Evolutionary conservation across 2,113 vertebrate species (phyloP), one percentile per base, ranked within the genome.

Genomic region (Dicentrarchus labrax): DNA sequence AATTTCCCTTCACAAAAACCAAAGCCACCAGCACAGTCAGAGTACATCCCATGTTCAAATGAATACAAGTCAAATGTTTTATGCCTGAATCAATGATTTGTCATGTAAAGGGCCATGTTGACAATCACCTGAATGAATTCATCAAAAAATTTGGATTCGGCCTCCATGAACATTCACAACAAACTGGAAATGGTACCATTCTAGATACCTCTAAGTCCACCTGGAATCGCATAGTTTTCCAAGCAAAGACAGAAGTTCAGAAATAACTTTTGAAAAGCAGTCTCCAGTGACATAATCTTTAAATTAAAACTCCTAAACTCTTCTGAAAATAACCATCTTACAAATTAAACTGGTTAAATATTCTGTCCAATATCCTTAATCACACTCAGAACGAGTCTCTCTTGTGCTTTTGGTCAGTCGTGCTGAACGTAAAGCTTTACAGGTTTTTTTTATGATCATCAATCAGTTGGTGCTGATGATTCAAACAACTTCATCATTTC

Each of bases 171-270:
- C 45, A 12, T n/a, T 17, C 45, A 59, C 24, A 36, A 39, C 2
- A 51, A 74, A 13, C 12, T 21, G 3, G 1, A 21, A 9, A 30
- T 73, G 30, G 30, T 30, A 30, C 30, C 30, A 30, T 60, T 60
- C 1, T 30, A 8, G 4, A 41, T 21, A 47, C 3, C 7, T 17
- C 9, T 47, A 2, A 62, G 9, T 39, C 54, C 12, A 39, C 21
- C 2, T 51, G 19, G 6, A 64, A n/a, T 15, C 30, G 39, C 6
- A 5, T 3, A 64, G 21, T 57, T 71, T 62, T 80, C 19, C 30
- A 80, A 80, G 30, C 41, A 39, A 72, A 75, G 47, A 39, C 53
- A 68, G 30, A 82, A 80, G 57, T 72, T 74, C 21, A 47, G 45
- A 45, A 38, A 13, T 21, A 69, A 76, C 61, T 75, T 65, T 59